Evolutionary conservation across 2,797 vertebrate genomes (phyloP), one percentile per base, ranked within the genome.

Genomic region (Semotilus atromaculatus): DNA sequence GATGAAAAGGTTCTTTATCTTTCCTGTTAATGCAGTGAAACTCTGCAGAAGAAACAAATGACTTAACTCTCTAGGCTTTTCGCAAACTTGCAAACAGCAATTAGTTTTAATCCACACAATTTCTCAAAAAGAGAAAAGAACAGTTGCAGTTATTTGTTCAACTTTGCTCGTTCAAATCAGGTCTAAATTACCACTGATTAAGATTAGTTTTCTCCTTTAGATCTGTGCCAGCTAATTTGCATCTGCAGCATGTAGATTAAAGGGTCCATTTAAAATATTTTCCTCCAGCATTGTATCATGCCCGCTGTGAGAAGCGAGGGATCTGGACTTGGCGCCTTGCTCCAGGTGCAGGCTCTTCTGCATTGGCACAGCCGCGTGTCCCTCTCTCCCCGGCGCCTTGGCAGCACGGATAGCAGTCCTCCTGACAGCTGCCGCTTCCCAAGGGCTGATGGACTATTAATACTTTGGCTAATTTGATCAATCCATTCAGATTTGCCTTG

Each of bases 371-470:
- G 82, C 67, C 81, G 26, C 16, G 58, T 60, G 38, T 64, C 81
- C 88, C 31, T 66, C 78, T 38, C 74, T 84, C 82, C 84, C 89
- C 89, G 89, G 91, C 90, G 70, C 90, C 93, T 94, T 95, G 94
- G 93, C 94, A 94, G 91, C 71, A 45, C 10, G 86, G 85, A 88
- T 87, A 88, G 90, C 88, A 80, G 90, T 93, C 91, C 92, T 91
- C 88, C 85, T 91, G 93, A 93, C 95, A 95, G 94, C 94, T 95
- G 95, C 93, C 91, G 93, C 93, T 90, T 96, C 94, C 94, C 93
- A 91, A 92, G 94, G 93, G 93, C 93, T 94, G 94, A 94, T 93
- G 91, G 93, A 92, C 94, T 94, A 93, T 95, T 95, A 95, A 95
- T 96, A 94, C 92, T 89, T 89, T 3, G 79, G 94, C 92, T 96